Percentiles rank a stretch among this genome's conserved stretches.
Conservation (phyloP, 30 jellyfish, hydroid and myxozoan species). For the Catostylus mosaicus region DNA sequence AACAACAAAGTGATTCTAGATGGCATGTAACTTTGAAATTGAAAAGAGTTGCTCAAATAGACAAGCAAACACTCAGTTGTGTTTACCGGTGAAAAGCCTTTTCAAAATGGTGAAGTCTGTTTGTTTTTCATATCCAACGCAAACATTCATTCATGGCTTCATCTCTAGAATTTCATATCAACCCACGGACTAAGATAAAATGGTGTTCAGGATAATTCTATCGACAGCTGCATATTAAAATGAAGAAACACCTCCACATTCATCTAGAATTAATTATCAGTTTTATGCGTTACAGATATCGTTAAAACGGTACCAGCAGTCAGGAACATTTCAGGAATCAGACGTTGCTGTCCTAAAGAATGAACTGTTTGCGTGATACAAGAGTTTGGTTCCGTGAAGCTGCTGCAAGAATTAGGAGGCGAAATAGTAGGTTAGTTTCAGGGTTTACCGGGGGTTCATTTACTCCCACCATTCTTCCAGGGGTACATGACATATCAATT, state of each 20-base stretch:
- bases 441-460: too few relatives aligned
- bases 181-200: too few relatives aligned
- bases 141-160: not conserved
- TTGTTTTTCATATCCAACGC: not conserved
- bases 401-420: not conserved
- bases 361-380: not conserved
- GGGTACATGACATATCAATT: too few relatives aligned
- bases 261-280: not conserved
- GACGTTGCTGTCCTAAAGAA: not conserved
- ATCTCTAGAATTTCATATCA: not conserved
- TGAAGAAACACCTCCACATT: not conserved
- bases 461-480: too few relatives aligned
- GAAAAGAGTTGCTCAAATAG: not conserved
- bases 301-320: not conserved
- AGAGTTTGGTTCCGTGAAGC: not conserved
- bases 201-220: too few relatives aligned
- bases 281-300: not conserved
- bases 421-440: not conserved
- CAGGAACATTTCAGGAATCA: not conserved
- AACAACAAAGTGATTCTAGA: not conserved
- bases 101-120: not conserved
- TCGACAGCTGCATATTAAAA: not conserved
- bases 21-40: not conserved
- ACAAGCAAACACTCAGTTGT: not conserved
- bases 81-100: not conserved